phyloP scores from a whole-genome alignment of 2,113 vertebrate genomes.

The Cyprinodon tularosa region DNA sequence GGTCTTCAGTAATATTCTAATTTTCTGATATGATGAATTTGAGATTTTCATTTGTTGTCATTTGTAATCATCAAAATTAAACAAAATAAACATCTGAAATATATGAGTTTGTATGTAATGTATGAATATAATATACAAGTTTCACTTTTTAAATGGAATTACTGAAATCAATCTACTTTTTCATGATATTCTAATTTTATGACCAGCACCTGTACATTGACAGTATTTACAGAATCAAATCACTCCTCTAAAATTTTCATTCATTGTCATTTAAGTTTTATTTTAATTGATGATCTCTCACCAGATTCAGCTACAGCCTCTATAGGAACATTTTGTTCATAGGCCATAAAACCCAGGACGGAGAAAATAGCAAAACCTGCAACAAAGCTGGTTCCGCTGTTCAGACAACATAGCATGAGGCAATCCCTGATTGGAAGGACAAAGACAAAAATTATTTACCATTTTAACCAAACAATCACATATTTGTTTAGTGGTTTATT shows the following conservation, averaged over 20 bases:
- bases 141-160: too few species aligned
- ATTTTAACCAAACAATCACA: not conserved
- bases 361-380: conserved; percentile 99
- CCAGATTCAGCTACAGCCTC: conserved; percentile 97
- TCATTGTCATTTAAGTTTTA: not conserved
- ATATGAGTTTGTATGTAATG: too few species aligned
- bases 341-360: conserved; percentile 98
- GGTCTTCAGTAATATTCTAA: too few species aligned
- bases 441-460: too few species aligned
- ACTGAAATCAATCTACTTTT: too few species aligned
- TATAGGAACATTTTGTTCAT: conserved; percentile 94
- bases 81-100: too few species aligned
- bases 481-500: not conserved
- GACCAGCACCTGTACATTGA: too few species aligned
- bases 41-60: too few species aligned
- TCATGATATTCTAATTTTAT: too few species aligned
- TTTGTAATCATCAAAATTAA: too few species aligned
- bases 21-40: too few species aligned
- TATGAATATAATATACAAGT: too few species aligned
- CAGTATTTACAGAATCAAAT: not conserved
- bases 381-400: conserved; percentile 97
- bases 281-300: conserved; percentile 66
- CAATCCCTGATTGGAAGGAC: conserved; percentile 86
- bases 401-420: conserved; percentile 95
- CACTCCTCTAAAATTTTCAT: not conserved